A percentile compares a stretch with the other conserved stretches of the same genome.
Evolutionary conservation across 2,888 invertebrate genomes (phyloP).

Genomic region (Eupeodes latifasciatus): DNA sequence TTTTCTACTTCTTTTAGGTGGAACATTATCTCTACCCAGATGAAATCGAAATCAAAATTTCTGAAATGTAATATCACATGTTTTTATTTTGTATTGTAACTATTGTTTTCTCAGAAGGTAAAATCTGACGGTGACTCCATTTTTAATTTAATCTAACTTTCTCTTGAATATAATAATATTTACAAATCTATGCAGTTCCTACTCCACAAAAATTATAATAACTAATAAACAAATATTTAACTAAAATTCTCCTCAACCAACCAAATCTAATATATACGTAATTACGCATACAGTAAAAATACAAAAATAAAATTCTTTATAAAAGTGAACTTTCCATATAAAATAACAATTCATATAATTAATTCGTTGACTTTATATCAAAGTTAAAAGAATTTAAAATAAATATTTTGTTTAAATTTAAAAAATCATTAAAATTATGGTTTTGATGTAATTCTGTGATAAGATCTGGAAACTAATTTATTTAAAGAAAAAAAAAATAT

Average conservation of each 20-base stretch:
- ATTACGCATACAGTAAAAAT: slow-evolving; percentile 6
- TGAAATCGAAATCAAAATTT: no score
- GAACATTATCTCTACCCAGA: no score
- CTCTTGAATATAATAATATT: no score
- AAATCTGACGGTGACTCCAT: no score
- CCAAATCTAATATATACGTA: slow-evolving; percentile 22
- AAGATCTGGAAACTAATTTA: slow-evolving; percentile 71
- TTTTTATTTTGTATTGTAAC: no score
- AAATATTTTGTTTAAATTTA: slow-evolving; percentile 52
- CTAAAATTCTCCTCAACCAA: background rate
- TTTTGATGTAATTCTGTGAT: slow-evolving; percentile 76
- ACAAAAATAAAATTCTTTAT: background rate
- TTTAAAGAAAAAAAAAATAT: slow-evolving; percentile 28
- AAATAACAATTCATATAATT: background rate
- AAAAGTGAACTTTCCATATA: background rate
- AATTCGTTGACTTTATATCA: background rate
- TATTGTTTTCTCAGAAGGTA: no score
- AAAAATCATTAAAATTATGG: slow-evolving; percentile 58
- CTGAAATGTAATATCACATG: no score
- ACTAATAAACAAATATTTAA: background rate
- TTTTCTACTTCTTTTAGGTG: no score
- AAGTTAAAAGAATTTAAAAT: background rate
- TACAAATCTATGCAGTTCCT: no score
- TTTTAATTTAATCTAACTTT: no score
- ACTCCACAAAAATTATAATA: no score